phyloP scores from a whole-genome alignment of 2,888 invertebrate genomes.

The Cheiracanthium punctorium region DNA sequence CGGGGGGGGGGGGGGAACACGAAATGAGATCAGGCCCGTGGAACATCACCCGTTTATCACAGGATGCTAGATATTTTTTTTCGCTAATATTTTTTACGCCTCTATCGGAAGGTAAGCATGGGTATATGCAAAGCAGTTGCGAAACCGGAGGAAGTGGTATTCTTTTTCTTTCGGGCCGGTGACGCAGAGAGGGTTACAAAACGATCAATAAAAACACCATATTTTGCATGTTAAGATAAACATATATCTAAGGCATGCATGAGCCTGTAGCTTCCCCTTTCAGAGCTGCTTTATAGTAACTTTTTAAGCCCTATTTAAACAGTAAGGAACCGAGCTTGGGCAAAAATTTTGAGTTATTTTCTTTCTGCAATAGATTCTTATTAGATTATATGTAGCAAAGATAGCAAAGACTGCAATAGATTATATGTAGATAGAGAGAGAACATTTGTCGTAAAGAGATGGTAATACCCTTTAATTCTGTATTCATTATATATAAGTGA shows the following conservation, averaged over 20 bases:
- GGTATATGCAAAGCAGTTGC: constrained; percentile 64
- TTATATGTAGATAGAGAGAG: too few relatives aligned
- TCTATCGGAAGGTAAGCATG: background rate
- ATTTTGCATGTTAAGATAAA: constrained; percentile 28
- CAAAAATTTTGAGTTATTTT: too few relatives aligned
- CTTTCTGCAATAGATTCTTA: too few relatives aligned
- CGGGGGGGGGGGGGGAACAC: background rate
- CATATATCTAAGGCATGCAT: background rate
- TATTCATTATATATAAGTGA: too few relatives aligned
- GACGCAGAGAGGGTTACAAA: constrained; percentile 36
- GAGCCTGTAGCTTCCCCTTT: too few relatives aligned
- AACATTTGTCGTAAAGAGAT: too few relatives aligned
- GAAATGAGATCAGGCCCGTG: background rate
- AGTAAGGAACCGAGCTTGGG: background rate
- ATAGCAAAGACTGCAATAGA: too few relatives aligned
- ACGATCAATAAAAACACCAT: constrained; percentile 44
- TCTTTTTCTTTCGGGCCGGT: background rate
- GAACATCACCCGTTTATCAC: constrained; percentile 12
- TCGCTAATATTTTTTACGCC: background rate
- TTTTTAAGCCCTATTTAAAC: background rate
- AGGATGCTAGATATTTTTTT: constrained; percentile 51
- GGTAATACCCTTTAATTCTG: too few relatives aligned
- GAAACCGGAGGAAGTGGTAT: constrained; percentile 35
- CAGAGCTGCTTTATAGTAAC: too few relatives aligned
- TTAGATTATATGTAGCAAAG: too few relatives aligned